Evolutionary conservation across 2,113 vertebrate species (phyloP), one percentile per base, ranked within the genome.

Genomic region (Theristicus caerulescens): DNA sequence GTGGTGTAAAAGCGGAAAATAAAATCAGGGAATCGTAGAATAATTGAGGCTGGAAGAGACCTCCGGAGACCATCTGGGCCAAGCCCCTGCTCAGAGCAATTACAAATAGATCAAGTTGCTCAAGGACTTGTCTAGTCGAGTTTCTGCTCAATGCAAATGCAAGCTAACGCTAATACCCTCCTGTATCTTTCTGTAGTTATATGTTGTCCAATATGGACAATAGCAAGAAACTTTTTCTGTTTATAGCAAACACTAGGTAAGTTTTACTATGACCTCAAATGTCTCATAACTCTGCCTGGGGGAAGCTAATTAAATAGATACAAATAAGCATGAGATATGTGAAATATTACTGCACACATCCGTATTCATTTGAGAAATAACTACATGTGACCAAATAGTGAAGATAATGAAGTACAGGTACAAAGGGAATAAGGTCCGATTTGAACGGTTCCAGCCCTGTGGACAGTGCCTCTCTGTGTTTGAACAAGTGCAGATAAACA

Each of bases 61-160:
- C 80, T 83, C 80, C 44, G 67, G 80, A 84, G 54, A 73, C 31
- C 54, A 18, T 31, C 71, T 70, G 67, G 80, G 71, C 95, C 62
- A 67, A 74, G 90, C 34, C 54, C 57, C 83, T 57, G 83, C 93
- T 94, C 91, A 70, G 25, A 89, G 89, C 83, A 83, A 80, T 82
- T 80, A 69, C 66, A 47, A 51, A 88, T 24, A 73, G 54, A 86
- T 83, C 26, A 7, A 47, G 71, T 26, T 90, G 91, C 62, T 94
- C 83, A 65, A 92, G 93, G 76, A 83, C 80, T 90, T 80, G 67
- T 40, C 65, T 72, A 17, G 78, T 42, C 1, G 7, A 72, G 90
- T 52, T 91, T 67, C 93, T 86, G 82, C 54, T 82, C 5, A 0
- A 21, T 54, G 52, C 36, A 66, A 59, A 57, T 19, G 14, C 55